Percentiles rank a stretch among this genome's conserved stretches.
Conservation (phyloP, 2,113 vertebrate genomes). For the Sylvilagus bachmani region DNA sequence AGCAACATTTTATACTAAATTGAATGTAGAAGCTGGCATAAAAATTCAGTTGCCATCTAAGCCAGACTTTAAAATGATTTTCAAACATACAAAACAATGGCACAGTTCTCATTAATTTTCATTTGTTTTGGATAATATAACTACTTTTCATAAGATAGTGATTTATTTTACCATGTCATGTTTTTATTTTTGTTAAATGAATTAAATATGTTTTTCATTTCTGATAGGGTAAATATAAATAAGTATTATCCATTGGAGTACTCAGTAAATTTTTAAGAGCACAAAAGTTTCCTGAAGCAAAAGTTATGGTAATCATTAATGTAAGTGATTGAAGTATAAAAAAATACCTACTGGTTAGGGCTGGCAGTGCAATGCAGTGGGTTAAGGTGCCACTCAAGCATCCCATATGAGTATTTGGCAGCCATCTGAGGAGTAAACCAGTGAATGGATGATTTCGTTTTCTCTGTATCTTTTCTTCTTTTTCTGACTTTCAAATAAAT, state of each 20-base stretch:
- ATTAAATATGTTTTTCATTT: constrained; percentile 39
- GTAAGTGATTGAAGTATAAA: background rate
- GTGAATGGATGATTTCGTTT: too few relatives aligned
- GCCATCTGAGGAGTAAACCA: too few relatives aligned
- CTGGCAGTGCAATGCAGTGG: too few relatives aligned
- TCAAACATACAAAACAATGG: background rate
- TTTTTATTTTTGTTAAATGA: background rate
- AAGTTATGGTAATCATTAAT: background rate
- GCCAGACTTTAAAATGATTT: background rate
- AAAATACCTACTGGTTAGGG: background rate
- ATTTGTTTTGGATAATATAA: background rate
- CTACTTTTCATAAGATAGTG: background rate
- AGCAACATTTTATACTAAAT: background rate
- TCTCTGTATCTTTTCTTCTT: too few relatives aligned
- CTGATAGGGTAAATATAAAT: background rate
- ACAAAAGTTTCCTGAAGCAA: background rate
- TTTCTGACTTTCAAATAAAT: too few relatives aligned
- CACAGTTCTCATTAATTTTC: background rate
- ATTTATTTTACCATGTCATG: background rate
- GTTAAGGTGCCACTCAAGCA: too few relatives aligned
- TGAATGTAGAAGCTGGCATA: background rate
- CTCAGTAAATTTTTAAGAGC: background rate
- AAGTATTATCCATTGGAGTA: background rate
- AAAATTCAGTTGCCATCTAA: background rate
- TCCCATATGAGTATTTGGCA: too few relatives aligned